phyloP scores from a whole-genome alignment of 1,140 invertebrate genomes.

The Philaenus spumarius region DNA sequence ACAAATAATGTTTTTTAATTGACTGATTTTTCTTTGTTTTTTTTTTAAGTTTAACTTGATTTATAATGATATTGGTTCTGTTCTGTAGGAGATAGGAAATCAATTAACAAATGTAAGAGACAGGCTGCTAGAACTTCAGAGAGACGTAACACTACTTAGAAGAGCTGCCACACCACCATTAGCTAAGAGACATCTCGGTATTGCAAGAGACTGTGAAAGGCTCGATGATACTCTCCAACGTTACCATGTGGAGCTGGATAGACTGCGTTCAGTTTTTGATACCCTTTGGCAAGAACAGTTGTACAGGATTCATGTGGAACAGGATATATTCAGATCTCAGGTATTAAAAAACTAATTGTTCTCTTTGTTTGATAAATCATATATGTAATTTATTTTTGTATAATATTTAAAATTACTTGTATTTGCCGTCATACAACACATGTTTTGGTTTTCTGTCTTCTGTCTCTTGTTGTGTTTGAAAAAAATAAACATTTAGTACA shows the following conservation, averaged over 20 bases:
- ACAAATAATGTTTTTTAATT: too few species aligned
- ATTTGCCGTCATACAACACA: not conserved
- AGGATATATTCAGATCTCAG: conserved; percentile 59
- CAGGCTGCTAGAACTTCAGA: conserved; percentile 53
- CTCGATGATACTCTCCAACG: conserved; percentile 56
- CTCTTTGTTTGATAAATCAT: not conserved
- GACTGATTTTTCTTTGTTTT: not conserved
- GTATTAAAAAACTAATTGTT: conserved; percentile 33
- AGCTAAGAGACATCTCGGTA: conserved; percentile 48
- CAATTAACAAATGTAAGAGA: conserved; percentile 56
- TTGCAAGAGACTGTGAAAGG: conserved; percentile 51
- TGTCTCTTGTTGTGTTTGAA: too few species aligned
- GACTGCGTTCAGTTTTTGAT: conserved; percentile 53
- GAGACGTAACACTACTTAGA: conserved; percentile 49
- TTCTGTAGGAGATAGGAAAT: conserved; percentile 49
- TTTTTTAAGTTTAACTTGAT: not conserved
- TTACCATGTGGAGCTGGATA: conserved; percentile 56
- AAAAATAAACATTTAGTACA: too few species aligned
- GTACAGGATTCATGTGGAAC: conserved; percentile 58
- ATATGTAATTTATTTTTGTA: not conserved
- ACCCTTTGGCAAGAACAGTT: conserved; percentile 61
- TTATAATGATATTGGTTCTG: not conserved
- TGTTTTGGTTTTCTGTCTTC: too few species aligned
- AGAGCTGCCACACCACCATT: conserved; percentile 52
- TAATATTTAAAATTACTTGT: not conserved